Conservation (phyloP, 2,797 vertebrate species). For the Sebastes baramenuke region DNA sequence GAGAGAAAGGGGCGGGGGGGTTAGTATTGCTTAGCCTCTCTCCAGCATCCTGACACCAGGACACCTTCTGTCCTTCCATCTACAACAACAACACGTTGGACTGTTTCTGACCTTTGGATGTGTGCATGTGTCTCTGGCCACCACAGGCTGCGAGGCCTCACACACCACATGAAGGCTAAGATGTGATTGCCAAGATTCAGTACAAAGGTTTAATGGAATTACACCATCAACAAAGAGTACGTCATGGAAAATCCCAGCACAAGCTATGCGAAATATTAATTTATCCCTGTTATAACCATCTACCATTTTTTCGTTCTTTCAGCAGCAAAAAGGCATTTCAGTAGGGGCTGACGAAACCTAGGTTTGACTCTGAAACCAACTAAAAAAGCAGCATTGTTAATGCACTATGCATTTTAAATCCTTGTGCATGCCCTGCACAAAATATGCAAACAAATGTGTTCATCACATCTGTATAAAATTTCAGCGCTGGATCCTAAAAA, state of each 20-base stretch:
- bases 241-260: constrained; percentile 61
- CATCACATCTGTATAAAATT: constrained; percentile 54
- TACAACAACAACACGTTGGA: constrained; percentile 19
- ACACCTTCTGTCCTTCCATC: constrained; percentile 47
- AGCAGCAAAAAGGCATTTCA: constrained; percentile 81
- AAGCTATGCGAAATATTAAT: constrained; percentile 49
- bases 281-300: constrained; percentile 63
- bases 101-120: constrained; percentile 54
- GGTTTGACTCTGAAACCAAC: constrained; percentile 65
- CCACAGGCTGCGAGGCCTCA: constrained; percentile 38
- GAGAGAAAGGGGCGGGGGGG: constrained; percentile 60
- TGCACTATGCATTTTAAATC: constrained; percentile 76
- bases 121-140: constrained; percentile 40
- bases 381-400: constrained; percentile 82
- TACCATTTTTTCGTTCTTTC: constrained; percentile 57
- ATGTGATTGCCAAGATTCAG: constrained; percentile 63
- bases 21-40: constrained; percentile 83
- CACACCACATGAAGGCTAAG: constrained; percentile 59
- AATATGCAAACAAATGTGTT: constrained; percentile 74
- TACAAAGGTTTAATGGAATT: constrained; percentile 61
- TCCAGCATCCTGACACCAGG: constrained; percentile 60
- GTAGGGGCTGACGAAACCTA: constrained; percentile 71
- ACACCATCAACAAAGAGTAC: constrained; percentile 36
- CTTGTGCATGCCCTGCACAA: constrained; percentile 71
- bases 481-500: constrained; percentile 53